Conservation (phyloP, 2,888 invertebrate genomes). For the Anoplius nigerrimus region DNA sequence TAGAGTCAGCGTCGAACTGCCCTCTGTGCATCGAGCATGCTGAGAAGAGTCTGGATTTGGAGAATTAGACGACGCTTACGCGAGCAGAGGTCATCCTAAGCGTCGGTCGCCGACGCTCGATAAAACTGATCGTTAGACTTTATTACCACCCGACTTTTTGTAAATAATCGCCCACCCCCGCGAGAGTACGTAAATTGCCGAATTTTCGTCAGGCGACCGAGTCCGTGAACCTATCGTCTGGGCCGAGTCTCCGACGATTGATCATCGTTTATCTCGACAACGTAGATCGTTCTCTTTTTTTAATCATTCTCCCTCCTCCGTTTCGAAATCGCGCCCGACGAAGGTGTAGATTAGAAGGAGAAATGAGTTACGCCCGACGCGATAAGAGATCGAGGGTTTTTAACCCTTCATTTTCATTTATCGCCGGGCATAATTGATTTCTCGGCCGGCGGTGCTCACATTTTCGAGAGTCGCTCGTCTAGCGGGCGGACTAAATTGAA, state of each 20-base stretch:
- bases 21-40: not conserved
- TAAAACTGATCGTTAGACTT: too few relatives aligned
- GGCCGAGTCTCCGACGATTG: not conserved
- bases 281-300: not conserved
- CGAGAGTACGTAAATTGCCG: conserved; percentile 22
- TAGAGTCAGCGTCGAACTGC: conserved; percentile 20
- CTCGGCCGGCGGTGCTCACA: not conserved
- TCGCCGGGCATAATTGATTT: conserved; percentile 48
- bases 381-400: conserved; percentile 45
- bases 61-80: conserved; percentile 46
- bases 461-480: too few relatives aligned
- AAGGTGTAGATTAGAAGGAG: conserved; percentile 17
- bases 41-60: conserved; percentile 7
- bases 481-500: too few relatives aligned
- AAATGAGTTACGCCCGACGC: conserved; percentile 21
- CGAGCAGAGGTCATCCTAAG: conserved; percentile 55
- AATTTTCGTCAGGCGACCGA: conserved; percentile 3
- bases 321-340: conserved; percentile 7
- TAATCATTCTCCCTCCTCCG: conserved; percentile 11
- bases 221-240: too few relatives aligned
- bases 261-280: conserved; percentile 25
- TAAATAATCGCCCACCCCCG: conserved; percentile 48
- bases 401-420: conserved; percentile 29
- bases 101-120: conserved; percentile 55
- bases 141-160: conserved; percentile 56